Conservation (phyloP, 2,113 vertebrate genomes). For the Dipodomys stephensi region DNA sequence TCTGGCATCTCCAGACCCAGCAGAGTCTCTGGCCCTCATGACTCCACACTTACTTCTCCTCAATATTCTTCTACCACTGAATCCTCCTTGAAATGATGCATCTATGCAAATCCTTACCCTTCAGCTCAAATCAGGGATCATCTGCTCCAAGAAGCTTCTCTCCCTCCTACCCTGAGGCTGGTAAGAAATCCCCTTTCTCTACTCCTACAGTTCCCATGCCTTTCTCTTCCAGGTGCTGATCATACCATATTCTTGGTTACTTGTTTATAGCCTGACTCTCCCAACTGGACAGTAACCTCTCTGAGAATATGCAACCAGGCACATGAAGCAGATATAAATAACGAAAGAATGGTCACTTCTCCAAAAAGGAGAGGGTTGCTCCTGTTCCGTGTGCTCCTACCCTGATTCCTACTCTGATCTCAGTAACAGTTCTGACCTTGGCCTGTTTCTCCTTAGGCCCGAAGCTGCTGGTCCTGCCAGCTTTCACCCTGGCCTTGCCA, state of each 20-base stretch:
- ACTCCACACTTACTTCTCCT: not conserved
- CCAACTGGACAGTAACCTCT: not conserved
- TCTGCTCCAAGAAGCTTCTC: not conserved
- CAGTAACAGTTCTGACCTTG: not conserved
- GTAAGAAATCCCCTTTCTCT: not conserved
- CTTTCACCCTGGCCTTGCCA: not conserved
- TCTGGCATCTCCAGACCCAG: not conserved
- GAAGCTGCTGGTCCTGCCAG: not conserved
- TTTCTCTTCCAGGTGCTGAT: not conserved
- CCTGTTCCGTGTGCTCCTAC: not conserved
- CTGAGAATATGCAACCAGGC: not conserved
- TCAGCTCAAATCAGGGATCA: not conserved
- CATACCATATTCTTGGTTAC: not conserved
- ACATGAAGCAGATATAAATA: not conserved
- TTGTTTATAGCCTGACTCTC: not conserved
- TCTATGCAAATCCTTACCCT: not conserved
- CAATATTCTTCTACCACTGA: not conserved
- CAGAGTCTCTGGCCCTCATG: not conserved
- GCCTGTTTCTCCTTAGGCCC: not conserved
- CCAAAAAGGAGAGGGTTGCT: not conserved
- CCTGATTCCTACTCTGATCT: not conserved
- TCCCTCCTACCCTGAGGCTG: not conserved
- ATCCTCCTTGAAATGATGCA: not conserved
- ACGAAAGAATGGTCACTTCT: not conserved
- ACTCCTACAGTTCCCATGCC: not conserved